Conservation (phyloP, 2,888 invertebrate species). For the Plebejus argus region DNA sequence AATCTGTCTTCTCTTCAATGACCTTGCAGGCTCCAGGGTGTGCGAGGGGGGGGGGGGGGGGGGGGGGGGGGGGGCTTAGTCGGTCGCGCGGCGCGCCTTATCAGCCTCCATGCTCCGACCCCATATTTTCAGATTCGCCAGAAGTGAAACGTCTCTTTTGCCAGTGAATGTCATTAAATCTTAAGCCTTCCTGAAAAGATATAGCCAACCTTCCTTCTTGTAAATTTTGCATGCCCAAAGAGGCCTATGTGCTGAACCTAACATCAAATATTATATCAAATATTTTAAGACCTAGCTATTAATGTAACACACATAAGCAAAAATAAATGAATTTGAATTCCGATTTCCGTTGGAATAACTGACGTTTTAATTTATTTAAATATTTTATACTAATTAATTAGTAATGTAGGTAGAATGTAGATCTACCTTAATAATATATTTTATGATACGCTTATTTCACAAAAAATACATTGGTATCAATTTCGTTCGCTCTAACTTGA, state of each 20-base stretch:
- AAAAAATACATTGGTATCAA: no score
- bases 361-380: no score
- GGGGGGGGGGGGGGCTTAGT: neutral
- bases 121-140: neutral
- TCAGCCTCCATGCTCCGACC: neutral
- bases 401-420: neutral
- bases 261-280: no score
- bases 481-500: no score
- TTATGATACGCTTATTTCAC: no score
- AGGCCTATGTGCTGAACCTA: no score
- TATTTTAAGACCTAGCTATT: no score
- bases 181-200: neutral
- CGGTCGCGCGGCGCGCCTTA: slow-evolving; percentile 6
- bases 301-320: no score
- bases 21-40: neutral
- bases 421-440: neutral
- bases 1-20: neutral
- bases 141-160: neutral
- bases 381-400: neutral
- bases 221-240: no score
- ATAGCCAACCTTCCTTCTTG: neutral
- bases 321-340: no score
- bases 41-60: neutral
- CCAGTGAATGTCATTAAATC: neutral
- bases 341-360: neutral